Evolutionary conservation across 2,888 invertebrate genomes (phyloP), one percentile per base, ranked within the genome.

Genomic region (Drosophila melanocephala): DNA sequence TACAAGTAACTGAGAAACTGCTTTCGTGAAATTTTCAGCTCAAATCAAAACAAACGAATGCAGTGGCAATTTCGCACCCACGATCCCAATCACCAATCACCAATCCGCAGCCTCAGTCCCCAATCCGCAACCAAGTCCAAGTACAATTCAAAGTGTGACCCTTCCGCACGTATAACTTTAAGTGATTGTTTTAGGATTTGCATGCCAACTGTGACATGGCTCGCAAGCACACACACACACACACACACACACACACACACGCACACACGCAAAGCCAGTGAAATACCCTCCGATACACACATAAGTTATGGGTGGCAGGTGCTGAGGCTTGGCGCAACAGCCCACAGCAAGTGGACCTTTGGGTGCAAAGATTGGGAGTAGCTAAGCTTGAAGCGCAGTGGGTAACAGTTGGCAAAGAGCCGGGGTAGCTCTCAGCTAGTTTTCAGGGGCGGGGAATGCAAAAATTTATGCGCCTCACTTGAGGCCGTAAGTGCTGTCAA

Each of bases 401-500:
- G 63, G 60, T 61, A 61, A 60, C 63, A 60, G 71, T 62, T 66
- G 62, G n/a, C 51, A 28, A 7, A n/a, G 7, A 39, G 22, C 19
- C 22, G 22, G 3, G 5, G 26, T 1, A 5, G 35, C 19, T 28
- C 30, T 52, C 30, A n/a, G 12, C 12, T 52, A n/a, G 52, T 32
- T 52, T 32, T 51, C 5, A 28, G 12, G n/a, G 52, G 42, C 42
- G 57, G 30, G 28, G 72, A 62, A 70, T 79, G 80, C 79, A 79
- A 74, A 81, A 81, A 76, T 75, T 72, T 83, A 85, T 79, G 70
- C 79, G 73, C 42, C 55, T 73, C 76, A 81, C 81, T 83, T 72
- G 68, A 79, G 72, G 62, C 69, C 84, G 71, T 78, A 82, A 83
- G 87, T 84, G 85, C 83, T 87, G 81, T 84, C 84, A 87, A 82